Evolutionary conservation across 2,797 vertebrate genomes (phyloP).

Genomic region (Atherinosoma microstoma): DNA sequence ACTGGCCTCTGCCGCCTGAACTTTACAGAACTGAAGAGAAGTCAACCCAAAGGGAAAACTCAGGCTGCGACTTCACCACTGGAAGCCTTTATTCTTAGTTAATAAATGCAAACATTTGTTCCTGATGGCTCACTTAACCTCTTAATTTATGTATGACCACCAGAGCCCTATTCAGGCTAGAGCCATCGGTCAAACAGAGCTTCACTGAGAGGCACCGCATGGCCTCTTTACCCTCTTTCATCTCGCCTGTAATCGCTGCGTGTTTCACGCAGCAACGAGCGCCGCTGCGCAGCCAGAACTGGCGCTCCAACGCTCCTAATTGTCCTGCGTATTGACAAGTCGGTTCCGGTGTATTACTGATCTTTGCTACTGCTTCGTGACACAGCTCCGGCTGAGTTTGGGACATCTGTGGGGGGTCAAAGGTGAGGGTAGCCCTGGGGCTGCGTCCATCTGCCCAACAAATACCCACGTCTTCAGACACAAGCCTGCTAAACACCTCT

Average conservation of each 20-base stretch:
- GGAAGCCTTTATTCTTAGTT: slow-evolving; percentile 59
- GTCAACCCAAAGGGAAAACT: slow-evolving; percentile 32
- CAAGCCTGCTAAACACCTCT: slow-evolving; percentile 69
- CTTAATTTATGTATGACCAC: slow-evolving; percentile 82
- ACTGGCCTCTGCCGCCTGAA: slow-evolving; percentile 6
- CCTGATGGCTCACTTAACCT: slow-evolving; percentile 81
- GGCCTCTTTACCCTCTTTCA: slow-evolving; percentile 75
- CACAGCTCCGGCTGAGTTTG: slow-evolving; percentile 71
- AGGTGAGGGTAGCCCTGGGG: slow-evolving; percentile 80
- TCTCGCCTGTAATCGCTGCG: slow-evolving; percentile 81
- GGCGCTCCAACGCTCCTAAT: slow-evolving; percentile 88
- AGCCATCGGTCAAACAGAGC: slow-evolving; percentile 75
- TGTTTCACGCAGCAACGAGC: slow-evolving; percentile 83
- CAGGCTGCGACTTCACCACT: slow-evolving; percentile 48
- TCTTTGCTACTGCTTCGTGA: slow-evolving; percentile 81
- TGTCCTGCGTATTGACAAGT: slow-evolving; percentile 84
- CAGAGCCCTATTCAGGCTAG: slow-evolving; percentile 67
- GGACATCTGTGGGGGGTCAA: slow-evolving; percentile 93
- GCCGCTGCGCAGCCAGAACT: slow-evolving; percentile 81
- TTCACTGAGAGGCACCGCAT: slow-evolving; percentile 62
- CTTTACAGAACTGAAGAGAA: slow-evolving; percentile 26
- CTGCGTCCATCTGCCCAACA: slow-evolving; percentile 90
- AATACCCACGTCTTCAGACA: slow-evolving; percentile 71
- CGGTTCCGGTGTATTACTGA: slow-evolving; percentile 89
- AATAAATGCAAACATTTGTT: slow-evolving; percentile 82